Conservation (phyloP, 2,888 invertebrate species). For the Ypsolopha sequella region DNA sequence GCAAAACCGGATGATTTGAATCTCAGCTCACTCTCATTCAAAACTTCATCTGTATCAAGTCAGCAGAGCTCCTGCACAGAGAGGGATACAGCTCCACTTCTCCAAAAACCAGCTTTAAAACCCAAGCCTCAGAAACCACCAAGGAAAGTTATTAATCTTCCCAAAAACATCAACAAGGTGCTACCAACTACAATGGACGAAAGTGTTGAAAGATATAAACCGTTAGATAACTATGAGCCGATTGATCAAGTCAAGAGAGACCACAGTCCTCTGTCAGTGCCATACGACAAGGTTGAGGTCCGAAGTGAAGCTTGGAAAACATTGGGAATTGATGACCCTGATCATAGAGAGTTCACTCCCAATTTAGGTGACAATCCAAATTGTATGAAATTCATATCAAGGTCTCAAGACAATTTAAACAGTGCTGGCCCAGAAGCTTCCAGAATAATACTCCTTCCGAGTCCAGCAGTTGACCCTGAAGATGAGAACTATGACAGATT, state of each 20-base stretch:
- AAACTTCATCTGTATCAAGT: constrained; percentile 51
- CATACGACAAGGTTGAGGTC: constrained; percentile 83
- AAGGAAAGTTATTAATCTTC: constrained; percentile 63
- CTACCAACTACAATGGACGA: constrained; percentile 52
- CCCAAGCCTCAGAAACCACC: constrained; percentile 75
- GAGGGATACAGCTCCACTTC: constrained; percentile 50
- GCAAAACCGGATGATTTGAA: constrained; percentile 60
- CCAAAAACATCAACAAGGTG: constrained; percentile 46
- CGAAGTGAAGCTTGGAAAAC: constrained; percentile 87
- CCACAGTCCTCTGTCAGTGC: constrained; percentile 46
- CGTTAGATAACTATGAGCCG: constrained; percentile 64
- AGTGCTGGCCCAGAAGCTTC: constrained; percentile 59
- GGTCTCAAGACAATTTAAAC: constrained; percentile 63
- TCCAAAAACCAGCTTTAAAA: constrained; percentile 70
- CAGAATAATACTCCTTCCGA: constrained; percentile 67
- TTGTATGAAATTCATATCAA: constrained; percentile 59
- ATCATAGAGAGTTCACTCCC: constrained; percentile 75
- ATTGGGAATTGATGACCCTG: constrained; percentile 79
- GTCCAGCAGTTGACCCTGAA: constrained; percentile 56
- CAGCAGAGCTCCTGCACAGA: constrained; percentile 47
- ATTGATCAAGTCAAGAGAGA: constrained; percentile 63
- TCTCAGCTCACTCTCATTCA: constrained; percentile 56
- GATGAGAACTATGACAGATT: constrained; percentile 82
- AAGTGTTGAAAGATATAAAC: constrained; percentile 60
- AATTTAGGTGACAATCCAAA: constrained; percentile 58